These are phyloP conservation scores for Watsonalla cultraria DNA, from an alignment of 2,888 invertebrate genomes.

Conservation along the genomic window DNA sequence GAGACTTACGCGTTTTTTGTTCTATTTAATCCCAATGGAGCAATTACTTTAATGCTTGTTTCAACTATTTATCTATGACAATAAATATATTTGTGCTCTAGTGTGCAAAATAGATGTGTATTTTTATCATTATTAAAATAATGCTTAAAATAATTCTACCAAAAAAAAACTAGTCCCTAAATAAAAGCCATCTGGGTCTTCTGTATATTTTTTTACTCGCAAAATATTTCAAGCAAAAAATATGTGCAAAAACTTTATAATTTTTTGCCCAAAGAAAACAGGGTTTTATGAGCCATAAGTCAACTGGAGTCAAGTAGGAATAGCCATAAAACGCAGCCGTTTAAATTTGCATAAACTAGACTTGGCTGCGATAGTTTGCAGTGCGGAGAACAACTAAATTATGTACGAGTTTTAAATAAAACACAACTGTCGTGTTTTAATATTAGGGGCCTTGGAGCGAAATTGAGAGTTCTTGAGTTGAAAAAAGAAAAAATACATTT, in stretches of 20 bases:
- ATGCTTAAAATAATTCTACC: too few relatives aligned
- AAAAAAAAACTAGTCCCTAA: too few relatives aligned
- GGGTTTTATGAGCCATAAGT: conserved; percentile 25
- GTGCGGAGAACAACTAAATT: conserved; percentile 12
- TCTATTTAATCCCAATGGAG: background rate
- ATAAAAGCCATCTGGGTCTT: too few relatives aligned
- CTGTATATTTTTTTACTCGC: too few relatives aligned
- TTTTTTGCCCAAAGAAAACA: background rate
- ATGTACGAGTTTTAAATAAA: conserved; percentile 17
- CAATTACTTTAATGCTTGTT: too few relatives aligned
- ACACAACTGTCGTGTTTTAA: conserved; percentile 40
- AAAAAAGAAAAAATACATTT: too few relatives aligned
- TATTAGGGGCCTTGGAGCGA: conserved; percentile 26
- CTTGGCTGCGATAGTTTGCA: conserved; percentile 35
- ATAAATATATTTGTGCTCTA: too few relatives aligned
- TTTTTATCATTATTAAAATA: too few relatives aligned
- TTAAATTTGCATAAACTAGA: conserved; percentile 53
- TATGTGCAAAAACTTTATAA: background rate
- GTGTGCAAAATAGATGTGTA: too few relatives aligned
- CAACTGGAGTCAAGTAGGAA: conserved; percentile 19
- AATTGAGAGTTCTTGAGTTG: background rate
- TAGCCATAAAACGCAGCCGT: conserved; percentile 52
- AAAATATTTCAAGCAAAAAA: background rate
- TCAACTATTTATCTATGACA: too few relatives aligned
- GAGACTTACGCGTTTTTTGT: background rate